Conservation (phyloP, 2,113 vertebrate species). For the Junco hyemalis region DNA sequence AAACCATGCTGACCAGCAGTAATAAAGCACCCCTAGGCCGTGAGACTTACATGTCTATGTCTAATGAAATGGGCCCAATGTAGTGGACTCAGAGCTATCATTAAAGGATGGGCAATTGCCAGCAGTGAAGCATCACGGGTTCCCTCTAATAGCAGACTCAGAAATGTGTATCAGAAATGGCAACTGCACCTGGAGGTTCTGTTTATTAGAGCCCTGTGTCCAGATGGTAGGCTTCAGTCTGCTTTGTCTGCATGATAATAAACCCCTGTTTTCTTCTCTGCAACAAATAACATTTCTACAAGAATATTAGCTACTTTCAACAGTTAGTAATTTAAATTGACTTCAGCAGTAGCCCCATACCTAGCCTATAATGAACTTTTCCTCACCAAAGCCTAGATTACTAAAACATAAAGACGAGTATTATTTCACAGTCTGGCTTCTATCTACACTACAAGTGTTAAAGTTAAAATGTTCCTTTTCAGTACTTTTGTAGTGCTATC, state of each 20-base stretch:
- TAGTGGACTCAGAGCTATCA: neutral
- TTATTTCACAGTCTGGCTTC: neutral
- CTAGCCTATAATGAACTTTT: neutral
- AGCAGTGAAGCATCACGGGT: neutral
- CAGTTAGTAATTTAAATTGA: neutral
- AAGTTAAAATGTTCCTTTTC: neutral
- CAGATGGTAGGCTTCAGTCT: neutral
- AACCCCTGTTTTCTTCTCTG: neutral
- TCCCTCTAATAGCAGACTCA: neutral
- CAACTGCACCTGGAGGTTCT: neutral
- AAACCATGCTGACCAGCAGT: fast-evolving
- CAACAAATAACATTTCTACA: neutral
- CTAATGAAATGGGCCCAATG: neutral
- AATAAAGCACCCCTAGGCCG: neutral
- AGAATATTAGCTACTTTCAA: neutral
- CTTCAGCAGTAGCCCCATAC: neutral
- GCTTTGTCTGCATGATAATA: neutral
- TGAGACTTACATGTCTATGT: neutral
- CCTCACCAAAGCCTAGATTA: neutral
- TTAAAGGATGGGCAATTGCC: neutral
- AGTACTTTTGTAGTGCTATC: neutral
- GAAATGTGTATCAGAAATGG: neutral
- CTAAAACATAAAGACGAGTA: neutral
- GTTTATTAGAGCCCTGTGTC: neutral
- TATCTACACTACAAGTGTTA: neutral